phyloP scores from a whole-genome alignment of 2,888 invertebrate genomes.

The Peribatodes rhomboidaria region DNA sequence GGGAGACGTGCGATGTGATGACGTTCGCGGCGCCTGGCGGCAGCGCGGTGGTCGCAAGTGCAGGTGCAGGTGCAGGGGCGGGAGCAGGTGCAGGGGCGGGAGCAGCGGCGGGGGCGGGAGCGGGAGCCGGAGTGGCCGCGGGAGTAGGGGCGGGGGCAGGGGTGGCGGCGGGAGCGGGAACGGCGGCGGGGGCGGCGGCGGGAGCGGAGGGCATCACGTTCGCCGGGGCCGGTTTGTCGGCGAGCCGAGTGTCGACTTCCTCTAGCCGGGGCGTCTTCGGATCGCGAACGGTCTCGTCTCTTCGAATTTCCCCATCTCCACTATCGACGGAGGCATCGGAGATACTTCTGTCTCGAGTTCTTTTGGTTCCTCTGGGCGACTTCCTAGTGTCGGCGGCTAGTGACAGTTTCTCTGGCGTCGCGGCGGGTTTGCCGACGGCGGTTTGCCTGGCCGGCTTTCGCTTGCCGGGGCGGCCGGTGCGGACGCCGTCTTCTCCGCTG shows the following conservation, averaged over 20 bases:
- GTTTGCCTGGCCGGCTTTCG: conserved; percentile 87
- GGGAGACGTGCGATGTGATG: conserved; percentile 15
- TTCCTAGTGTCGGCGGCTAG: conserved; percentile 80
- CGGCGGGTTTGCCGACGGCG: conserved; percentile 61
- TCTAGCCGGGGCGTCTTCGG: conserved; percentile 65
- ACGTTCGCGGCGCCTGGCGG: conserved; percentile 8
- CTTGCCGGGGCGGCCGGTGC: conserved; percentile 61
- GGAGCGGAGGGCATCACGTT: conserved; percentile 4
- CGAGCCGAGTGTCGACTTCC: conserved; percentile 48
- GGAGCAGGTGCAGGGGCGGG: neutral
- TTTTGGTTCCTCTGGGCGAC: conserved; percentile 88
- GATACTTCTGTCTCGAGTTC: conserved; percentile 88
- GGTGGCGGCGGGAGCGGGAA: neutral
- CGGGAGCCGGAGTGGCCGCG: neutral
- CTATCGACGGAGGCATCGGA: conserved; percentile 89
- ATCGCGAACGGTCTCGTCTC: conserved; percentile 65
- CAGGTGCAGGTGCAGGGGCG: neutral
- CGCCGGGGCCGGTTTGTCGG: conserved; percentile 30
- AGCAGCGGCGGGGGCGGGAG: conserved; percentile 2
- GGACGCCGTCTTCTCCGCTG: conserved; percentile 91
- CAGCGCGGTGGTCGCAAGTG: neutral
- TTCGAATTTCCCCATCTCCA: conserved; percentile 85
- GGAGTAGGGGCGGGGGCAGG: neutral
- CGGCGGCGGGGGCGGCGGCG: neutral
- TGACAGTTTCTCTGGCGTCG: conserved; percentile 59